Conservation (phyloP, 2,113 vertebrate genomes). For the Neolamprologus toae region DNA sequence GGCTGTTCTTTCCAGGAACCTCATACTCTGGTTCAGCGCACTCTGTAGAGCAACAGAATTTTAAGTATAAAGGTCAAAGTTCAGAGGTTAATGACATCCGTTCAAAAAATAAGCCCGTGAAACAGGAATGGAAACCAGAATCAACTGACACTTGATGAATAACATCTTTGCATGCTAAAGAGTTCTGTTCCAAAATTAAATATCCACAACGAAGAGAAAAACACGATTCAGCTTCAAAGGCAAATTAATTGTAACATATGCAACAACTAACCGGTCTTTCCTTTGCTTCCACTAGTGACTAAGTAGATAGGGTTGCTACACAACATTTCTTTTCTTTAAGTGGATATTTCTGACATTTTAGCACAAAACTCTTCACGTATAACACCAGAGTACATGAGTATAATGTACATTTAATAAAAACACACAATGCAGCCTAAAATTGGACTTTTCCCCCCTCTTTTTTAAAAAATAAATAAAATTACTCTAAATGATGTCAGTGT, state of each 20-base stretch:
- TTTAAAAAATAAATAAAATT: rapidly evolving
- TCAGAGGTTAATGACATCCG: background rate
- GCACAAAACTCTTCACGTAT: background rate
- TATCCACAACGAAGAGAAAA: slow-evolving; percentile 18
- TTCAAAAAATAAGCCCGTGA: background rate
- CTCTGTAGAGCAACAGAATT: slow-evolving; percentile 51
- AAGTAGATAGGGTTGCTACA: background rate
- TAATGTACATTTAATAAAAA: background rate
- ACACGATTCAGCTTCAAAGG: background rate
- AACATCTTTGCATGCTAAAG: slow-evolving; percentile 19
- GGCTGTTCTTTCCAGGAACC: slow-evolving; percentile 73
- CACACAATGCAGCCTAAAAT: background rate
- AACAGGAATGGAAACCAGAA: background rate
- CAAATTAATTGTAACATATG: background rate
- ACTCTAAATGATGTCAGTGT: background rate
- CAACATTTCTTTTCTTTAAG: background rate
- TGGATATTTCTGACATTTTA: slow-evolving; percentile 36
- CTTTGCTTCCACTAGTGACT: background rate
- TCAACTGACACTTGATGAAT: background rate
- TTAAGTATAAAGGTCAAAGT: background rate
- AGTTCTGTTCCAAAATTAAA: slow-evolving; percentile 17
- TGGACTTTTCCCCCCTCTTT: background rate
- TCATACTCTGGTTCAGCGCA: slow-evolving; percentile 77
- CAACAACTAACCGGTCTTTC: background rate
- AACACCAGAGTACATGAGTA: background rate